Base-by-base conservation (phyloP, 2,113 vertebrate species). In the Callopanchax toddi region DNA sequence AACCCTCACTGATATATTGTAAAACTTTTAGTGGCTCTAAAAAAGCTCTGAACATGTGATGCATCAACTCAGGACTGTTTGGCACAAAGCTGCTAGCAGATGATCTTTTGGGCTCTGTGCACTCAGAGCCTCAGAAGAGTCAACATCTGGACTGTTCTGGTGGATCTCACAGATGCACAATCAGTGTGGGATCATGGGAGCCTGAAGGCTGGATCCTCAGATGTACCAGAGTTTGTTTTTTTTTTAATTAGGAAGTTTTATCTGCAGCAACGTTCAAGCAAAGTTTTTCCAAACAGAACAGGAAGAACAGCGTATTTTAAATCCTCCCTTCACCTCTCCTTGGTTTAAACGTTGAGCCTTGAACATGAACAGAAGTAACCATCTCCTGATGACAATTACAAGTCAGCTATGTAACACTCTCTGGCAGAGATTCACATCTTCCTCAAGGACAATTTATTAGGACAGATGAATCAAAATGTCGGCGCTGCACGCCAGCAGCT, bases 381-480 rank as follows among this genome's bases (percentile, higher is more conserved):
- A 22, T 49, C 18, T 60, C 29, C 25, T 48, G 40, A 43, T 36
- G 67, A 70, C 57, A 63, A 20, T 61, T 52, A 55, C 40, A 58
- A 50, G 25, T 64, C 37, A 46, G 48, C 58, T 49, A 17, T 20
- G 42, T 12, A 70, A 66, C 72, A 50, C 44, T 45, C 34, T 43
- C 67, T 50, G 61, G 61, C 51, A 68, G 44, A 57, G 49, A 40
- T 21, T 54, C 39, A 54, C 22, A 17, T 60, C 26, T 73, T 64
- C 23, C 53, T 74, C 55, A 60, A 48, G 60, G 66, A 78, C 54
- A 52, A 40, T 39, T 65, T 36, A 60, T 15, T 39, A 40, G 67
- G 58, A 76, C 50, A 70, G 45, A 74, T 81, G 71, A 75, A 67
- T 72, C 70, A 71, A 76, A 68, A 36, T 43, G 63, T 54, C 70